Evolutionary conservation across 1,140 invertebrate genomes (phyloP).

Genomic region (Charaxes varanes): DNA sequence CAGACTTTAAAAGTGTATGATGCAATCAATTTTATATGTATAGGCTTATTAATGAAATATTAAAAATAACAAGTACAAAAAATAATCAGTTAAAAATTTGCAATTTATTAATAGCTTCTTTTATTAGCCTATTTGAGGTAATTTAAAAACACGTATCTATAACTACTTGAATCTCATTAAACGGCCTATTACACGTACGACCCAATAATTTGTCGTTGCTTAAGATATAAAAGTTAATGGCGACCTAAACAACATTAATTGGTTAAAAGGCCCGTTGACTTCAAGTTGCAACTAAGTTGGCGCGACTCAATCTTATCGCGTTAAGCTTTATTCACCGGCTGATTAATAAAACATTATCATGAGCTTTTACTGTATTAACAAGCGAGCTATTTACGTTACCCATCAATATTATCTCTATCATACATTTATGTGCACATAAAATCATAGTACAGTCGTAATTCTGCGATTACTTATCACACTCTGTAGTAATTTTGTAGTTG

Average conservation of each 20-base stretch:
- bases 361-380: conserved; percentile 3
- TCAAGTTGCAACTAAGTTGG: background rate
- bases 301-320: background rate
- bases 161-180: conserved; percentile 2
- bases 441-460: background rate
- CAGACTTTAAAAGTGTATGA: too few relatives aligned
- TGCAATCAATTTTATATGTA: too few relatives aligned
- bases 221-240: conserved; percentile 3
- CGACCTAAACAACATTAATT: conserved; percentile 5
- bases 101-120: too few relatives aligned
- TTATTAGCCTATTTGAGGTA: too few relatives aligned
- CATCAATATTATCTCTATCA: conserved; percentile 2
- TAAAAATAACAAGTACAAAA: too few relatives aligned
- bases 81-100: too few relatives aligned
- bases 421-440: too few relatives aligned
- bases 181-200: conserved; percentile 1
- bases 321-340: background rate
- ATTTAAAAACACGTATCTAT: conserved; percentile 3
- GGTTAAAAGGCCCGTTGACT: background rate
- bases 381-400: conserved; percentile 3
- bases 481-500: too few relatives aligned
- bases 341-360: conserved; percentile 7
- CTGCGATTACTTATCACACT: too few relatives aligned
- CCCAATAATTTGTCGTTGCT: conserved; percentile 7
- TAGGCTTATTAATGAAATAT: too few relatives aligned